Conservation (phyloP, 2,888 invertebrate genomes). For the Chrysomela aeneicollis region DNA sequence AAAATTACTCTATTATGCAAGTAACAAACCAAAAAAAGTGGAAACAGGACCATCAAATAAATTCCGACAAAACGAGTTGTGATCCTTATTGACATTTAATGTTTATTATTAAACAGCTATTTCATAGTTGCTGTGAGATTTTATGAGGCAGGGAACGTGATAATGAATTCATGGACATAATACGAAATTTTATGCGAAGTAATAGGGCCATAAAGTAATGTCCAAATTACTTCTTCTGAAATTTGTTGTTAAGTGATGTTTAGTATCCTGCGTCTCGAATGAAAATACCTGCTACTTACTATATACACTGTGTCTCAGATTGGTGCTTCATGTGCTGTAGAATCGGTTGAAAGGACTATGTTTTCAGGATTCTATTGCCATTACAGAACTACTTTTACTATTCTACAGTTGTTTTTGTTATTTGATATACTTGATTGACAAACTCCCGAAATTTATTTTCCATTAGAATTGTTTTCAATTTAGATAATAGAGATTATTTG, state of each 20-base stretch:
- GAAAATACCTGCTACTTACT: too few relatives aligned
- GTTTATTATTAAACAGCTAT: constrained; percentile 28
- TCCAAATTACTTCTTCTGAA: background rate
- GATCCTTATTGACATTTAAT: constrained; percentile 28
- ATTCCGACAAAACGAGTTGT: constrained; percentile 17
- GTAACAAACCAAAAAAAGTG: constrained; percentile 16
- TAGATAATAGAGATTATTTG: too few relatives aligned
- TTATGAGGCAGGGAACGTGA: background rate
- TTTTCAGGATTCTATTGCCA: too few relatives aligned
- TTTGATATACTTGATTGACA: too few relatives aligned
- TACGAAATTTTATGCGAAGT: background rate
- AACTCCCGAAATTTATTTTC: too few relatives aligned
- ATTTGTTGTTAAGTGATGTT: background rate
- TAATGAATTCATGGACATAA: background rate
- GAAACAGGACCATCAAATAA: constrained; percentile 19
- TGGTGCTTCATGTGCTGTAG: too few relatives aligned
- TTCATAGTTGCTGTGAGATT: background rate
- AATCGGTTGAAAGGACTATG: too few relatives aligned
- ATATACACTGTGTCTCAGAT: too few relatives aligned
- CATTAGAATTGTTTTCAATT: too few relatives aligned
- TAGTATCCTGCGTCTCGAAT: too few relatives aligned
- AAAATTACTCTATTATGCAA: constrained; percentile 30
- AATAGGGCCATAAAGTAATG: background rate
- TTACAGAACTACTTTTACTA: too few relatives aligned
- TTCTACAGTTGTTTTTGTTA: too few relatives aligned